Evolutionary conservation across 2,888 invertebrate species (phyloP).

Genomic region (Heterodera filipjevi): DNA sequence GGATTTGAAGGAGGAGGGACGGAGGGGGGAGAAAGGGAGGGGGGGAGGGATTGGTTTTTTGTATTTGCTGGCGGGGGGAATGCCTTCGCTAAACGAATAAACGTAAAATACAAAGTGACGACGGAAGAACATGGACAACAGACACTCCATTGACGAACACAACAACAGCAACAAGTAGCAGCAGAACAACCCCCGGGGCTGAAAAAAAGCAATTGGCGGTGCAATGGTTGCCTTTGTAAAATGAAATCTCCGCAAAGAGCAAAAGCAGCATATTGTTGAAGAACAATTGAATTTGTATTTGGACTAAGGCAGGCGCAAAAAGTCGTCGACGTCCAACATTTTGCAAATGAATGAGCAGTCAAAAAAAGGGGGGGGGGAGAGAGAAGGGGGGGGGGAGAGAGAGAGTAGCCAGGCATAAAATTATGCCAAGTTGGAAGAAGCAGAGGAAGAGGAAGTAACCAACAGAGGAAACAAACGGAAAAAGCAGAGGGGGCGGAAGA

Average conservation of each 20-base stretch:
- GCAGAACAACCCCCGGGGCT: background rate
- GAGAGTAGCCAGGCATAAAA: slow-evolving; percentile 12
- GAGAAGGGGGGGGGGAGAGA: background rate
- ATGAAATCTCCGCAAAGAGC: background rate
- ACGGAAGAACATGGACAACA: background rate
- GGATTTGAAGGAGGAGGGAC: background rate
- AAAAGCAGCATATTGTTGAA: background rate
- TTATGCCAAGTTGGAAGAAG: slow-evolving; percentile 18
- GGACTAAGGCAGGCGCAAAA: background rate
- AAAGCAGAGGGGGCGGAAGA: background rate
- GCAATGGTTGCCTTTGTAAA: background rate
- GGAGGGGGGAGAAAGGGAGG: background rate
- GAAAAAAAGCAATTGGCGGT: background rate
- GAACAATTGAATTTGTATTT: slow-evolving; percentile 7
- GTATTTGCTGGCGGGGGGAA: background rate
- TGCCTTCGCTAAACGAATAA: slow-evolving; percentile 10
- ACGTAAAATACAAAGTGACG: background rate
- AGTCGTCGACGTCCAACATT: background rate
- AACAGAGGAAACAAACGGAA: no score
- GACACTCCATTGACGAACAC: background rate
- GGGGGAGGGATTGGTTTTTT: background rate
- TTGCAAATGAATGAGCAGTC: slow-evolving; percentile 12
- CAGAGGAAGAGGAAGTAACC: slow-evolving; percentile 3
- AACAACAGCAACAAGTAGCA: background rate
- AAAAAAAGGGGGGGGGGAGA: background rate